Conservation (phyloP, 1,140 invertebrate species). For the Brachionus asplanchnoidis region DNA sequence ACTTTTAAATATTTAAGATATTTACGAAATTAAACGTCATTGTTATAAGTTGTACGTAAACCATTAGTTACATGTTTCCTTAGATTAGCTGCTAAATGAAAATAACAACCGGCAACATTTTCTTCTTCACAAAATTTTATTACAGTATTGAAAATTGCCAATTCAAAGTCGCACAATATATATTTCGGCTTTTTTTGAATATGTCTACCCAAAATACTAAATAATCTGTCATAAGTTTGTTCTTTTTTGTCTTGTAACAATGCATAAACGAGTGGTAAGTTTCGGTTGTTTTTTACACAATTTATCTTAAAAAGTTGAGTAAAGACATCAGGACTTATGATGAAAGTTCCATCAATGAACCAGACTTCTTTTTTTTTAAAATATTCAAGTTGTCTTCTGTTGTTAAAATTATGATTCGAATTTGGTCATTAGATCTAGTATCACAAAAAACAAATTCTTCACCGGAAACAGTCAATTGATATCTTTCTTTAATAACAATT, state of each 20-base stretch:
- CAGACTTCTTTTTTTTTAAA: not conserved
- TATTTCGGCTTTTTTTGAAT: constrained; percentile 4
- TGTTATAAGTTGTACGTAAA: constrained; percentile 3
- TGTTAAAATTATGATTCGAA: not conserved
- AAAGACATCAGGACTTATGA: not conserved
- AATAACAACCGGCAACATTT: not conserved
- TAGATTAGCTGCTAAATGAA: constrained; percentile 7
- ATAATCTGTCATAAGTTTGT: not conserved
- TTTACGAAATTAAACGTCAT: too few relatives aligned
- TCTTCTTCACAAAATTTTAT: not conserved
- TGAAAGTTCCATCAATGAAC: constrained; percentile 6
- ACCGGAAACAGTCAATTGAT: too few relatives aligned
- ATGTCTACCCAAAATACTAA: not conserved
- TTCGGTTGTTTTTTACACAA: constrained; percentile 3
- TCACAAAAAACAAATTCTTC: too few relatives aligned
- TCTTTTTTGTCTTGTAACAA: constrained; percentile 4
- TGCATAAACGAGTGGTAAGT: constrained; percentile 1
- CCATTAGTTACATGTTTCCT: not conserved
- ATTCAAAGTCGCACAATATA: constrained; percentile 8
- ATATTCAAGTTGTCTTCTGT: not conserved
- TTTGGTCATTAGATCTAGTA: too few relatives aligned
- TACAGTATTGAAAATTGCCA: not conserved
- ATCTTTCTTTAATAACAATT: too few relatives aligned
- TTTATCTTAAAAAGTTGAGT: constrained; percentile 5
- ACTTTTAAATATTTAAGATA: too few relatives aligned